Conservation (phyloP, 2,113 vertebrate genomes). For the Marcusenius ussheri region DNA sequence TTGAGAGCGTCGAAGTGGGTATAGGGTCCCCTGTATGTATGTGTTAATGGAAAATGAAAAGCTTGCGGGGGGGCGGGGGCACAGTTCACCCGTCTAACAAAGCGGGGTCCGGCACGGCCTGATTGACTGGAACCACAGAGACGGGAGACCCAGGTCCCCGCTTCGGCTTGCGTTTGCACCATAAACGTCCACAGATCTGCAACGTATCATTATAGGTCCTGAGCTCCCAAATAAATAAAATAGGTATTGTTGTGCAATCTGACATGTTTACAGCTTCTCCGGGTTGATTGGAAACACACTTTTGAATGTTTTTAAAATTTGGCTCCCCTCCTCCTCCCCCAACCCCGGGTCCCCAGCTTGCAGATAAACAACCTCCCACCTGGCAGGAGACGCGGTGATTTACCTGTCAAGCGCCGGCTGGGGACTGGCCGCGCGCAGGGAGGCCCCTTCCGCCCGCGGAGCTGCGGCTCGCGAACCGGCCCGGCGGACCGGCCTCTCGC, state of each 20-base stretch:
- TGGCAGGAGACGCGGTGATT: slow-evolving; percentile 12
- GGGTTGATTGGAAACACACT: slow-evolving; percentile 17
- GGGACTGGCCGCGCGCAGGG: background rate
- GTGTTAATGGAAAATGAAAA: background rate
- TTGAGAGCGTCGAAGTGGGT: background rate
- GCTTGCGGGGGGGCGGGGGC: background rate
- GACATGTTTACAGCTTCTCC: slow-evolving; percentile 12
- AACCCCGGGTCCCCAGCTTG: background rate
- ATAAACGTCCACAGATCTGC: background rate
- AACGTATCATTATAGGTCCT: slow-evolving; percentile 7
- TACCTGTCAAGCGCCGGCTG: slow-evolving; percentile 14
- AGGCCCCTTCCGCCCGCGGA: background rate
- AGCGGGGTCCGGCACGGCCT: background rate
- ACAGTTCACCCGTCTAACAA: background rate
- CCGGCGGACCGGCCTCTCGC: background rate
- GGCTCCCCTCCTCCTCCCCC: background rate
- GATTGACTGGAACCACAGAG: background rate
- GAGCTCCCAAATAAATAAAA: slow-evolving; percentile 6
- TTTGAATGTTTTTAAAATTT: background rate
- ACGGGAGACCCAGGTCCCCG: background rate
- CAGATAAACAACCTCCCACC: slow-evolving; percentile 20
- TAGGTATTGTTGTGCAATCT: slow-evolving; percentile 8
- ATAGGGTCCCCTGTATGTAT: background rate
- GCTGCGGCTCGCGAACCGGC: background rate
- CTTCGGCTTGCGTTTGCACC: background rate